phyloP scores from a whole-genome alignment of 2,888 invertebrate species.

The Caenorhabditis wallacei region DNA sequence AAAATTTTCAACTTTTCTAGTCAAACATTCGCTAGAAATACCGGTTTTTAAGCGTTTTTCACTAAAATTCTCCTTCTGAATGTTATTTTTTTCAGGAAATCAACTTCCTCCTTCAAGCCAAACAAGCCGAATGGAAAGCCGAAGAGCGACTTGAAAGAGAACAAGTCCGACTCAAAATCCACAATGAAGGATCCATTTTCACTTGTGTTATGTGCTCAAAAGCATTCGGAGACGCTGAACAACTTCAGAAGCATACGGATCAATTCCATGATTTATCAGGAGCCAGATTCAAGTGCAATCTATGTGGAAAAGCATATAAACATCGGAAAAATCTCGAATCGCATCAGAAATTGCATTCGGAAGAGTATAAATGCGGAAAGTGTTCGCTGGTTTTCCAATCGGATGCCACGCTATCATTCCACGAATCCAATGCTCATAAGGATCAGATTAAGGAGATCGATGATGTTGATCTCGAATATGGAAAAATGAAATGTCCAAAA shows the following conservation, averaged over 20 bases:
- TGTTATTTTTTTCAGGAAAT: constrained; percentile 44
- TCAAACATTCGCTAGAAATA: no score
- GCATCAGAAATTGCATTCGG: constrained; percentile 34
- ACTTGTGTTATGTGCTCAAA: constrained; percentile 56
- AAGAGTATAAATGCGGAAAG: constrained; percentile 39
- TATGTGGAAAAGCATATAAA: constrained; percentile 44
- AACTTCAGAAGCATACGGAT: constrained; percentile 31
- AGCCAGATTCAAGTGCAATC: constrained; percentile 3
- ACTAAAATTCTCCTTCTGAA: no score
- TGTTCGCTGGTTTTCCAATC: constrained; percentile 49
- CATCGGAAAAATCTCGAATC: constrained; percentile 40
- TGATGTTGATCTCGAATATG: no score
- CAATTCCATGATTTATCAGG: constrained; percentile 33
- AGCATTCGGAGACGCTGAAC: constrained; percentile 12
- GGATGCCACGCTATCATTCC: background rate
- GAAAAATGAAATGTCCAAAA: constrained; percentile 16
- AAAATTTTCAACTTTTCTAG: background rate
- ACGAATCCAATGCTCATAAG: constrained; percentile 3
- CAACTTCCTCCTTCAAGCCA: background rate
- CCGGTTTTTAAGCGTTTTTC: no score
- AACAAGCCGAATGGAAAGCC: constrained; percentile 14
- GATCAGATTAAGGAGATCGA: constrained; percentile 1
- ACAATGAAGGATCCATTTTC: constrained; percentile 4
- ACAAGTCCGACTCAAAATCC: background rate
- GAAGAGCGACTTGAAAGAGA: constrained; percentile 9